Conservation (phyloP, 2,888 invertebrate species). For the Atrina japonica region DNA sequence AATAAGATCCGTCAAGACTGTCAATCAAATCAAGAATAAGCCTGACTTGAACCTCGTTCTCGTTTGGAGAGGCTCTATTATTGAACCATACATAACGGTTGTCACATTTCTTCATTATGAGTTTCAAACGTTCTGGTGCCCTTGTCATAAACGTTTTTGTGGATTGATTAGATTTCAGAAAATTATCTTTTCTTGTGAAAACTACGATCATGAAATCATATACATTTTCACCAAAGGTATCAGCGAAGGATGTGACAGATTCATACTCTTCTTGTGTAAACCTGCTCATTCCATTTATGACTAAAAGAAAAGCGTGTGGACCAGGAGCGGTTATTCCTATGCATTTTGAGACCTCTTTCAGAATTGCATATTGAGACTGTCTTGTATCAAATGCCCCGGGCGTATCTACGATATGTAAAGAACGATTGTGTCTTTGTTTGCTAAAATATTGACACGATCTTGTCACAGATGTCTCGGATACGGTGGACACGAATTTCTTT, state of each 20-base stretch:
- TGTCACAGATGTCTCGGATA: constrained; percentile 11
- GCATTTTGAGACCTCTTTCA: constrained; percentile 19
- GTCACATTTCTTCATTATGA: constrained; percentile 9
- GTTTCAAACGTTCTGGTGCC: background rate
- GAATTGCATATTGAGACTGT: constrained; percentile 7
- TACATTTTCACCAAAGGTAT: constrained; percentile 17
- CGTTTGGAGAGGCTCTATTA: background rate
- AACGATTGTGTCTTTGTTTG: background rate
- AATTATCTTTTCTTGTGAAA: constrained; percentile 19
- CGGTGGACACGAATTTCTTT: constrained; percentile 8
- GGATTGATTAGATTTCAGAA: background rate
- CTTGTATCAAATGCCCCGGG: constrained; percentile 16
- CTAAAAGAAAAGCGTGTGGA: constrained; percentile 17
- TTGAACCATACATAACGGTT: constrained; percentile 12
- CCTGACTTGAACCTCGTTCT: constrained; percentile 2
- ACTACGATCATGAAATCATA: constrained; percentile 19
- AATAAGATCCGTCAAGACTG: background rate
- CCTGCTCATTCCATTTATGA: constrained; percentile 7
- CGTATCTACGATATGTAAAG: constrained; percentile 12
- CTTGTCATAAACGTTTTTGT: background rate
- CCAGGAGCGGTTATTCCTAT: constrained; percentile 20
- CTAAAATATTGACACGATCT: constrained; percentile 1
- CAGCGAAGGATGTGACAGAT: constrained; percentile 11
- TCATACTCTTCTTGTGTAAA: constrained; percentile 21
- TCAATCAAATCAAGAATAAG: constrained; percentile 1